These are phyloP conservation scores for Numenius arquata DNA, from an alignment of 2,113 vertebrate genomes.

Conservation along the genomic window DNA sequence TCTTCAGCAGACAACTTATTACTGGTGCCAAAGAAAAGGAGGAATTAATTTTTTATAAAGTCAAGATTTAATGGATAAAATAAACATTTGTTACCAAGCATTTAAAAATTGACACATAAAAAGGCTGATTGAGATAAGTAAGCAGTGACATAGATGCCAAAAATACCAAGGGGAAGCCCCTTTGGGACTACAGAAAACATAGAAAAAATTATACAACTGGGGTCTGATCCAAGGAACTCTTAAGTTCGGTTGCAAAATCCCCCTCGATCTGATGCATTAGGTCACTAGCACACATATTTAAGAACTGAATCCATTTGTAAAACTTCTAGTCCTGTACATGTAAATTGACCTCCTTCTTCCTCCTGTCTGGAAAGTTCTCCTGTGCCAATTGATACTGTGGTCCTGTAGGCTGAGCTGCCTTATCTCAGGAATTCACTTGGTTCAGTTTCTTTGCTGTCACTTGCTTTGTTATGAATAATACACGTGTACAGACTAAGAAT, in stretches of 20 bases:
- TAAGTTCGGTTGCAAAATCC: background rate
- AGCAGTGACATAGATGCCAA: background rate
- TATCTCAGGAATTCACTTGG: background rate
- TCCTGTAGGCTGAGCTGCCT: background rate
- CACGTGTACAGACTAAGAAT: background rate
- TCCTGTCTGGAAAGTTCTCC: background rate
- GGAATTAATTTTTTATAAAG: constrained; percentile 6
- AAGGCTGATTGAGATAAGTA: background rate
- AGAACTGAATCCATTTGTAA: background rate
- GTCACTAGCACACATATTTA: background rate
- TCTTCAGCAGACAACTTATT: constrained; percentile 1
- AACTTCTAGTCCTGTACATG: background rate
- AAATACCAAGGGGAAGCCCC: background rate
- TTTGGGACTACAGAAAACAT: background rate
- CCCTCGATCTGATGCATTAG: background rate
- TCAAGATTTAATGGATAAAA: background rate
- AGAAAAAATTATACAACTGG: accelerated
- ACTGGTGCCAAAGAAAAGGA: background rate
- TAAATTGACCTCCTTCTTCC: background rate
- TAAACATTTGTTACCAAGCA: background rate
- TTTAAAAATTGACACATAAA: background rate
- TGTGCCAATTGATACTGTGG: background rate
- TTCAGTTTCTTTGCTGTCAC: background rate
- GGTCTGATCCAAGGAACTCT: background rate
- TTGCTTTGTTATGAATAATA: constrained; percentile 1